These are phyloP conservation scores for Diglossa brunneiventris DNA, from an alignment of 2,113 vertebrate species.

Conservation along the genomic window DNA sequence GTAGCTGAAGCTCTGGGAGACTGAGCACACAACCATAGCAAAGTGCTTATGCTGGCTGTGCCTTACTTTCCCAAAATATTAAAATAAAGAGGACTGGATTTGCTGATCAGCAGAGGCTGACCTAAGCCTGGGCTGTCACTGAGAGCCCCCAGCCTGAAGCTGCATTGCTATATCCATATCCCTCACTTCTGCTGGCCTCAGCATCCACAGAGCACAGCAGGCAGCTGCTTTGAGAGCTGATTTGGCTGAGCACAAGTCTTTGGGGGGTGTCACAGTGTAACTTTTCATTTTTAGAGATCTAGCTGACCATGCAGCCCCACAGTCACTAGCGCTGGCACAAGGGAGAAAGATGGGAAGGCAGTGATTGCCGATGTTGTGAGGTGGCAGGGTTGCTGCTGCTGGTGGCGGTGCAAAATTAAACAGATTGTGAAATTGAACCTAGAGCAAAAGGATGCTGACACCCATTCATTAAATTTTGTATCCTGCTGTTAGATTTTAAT, in stretches of 20 bases:
- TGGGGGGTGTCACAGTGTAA: background rate
- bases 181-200: slow-evolving; percentile 37
- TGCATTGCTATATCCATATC: background rate
- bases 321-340: background rate
- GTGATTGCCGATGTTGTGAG: background rate
- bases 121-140: background rate
- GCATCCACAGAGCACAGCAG: background rate
- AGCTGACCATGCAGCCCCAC: slow-evolving; percentile 27
- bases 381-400: background rate
- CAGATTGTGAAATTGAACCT: background rate
- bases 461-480: slow-evolving; percentile 21
- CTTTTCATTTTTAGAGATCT: slow-evolving; percentile 26
- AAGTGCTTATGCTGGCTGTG: background rate
- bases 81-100: background rate
- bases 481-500: slow-evolving; percentile 58
- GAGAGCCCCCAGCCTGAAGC: background rate
- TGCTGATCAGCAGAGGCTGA: slow-evolving; percentile 50
- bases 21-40: background rate
- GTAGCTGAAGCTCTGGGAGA: background rate
- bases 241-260: slow-evolving; percentile 28
- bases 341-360: background rate
- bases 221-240: slow-evolving; percentile 46
- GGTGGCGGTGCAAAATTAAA: background rate
- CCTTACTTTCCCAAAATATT: background rate
- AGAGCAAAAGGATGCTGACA: slow-evolving; percentile 19